phyloP scores from a whole-genome alignment of 2,113 vertebrate species.

The Shinisaurus crocodilurus region DNA sequence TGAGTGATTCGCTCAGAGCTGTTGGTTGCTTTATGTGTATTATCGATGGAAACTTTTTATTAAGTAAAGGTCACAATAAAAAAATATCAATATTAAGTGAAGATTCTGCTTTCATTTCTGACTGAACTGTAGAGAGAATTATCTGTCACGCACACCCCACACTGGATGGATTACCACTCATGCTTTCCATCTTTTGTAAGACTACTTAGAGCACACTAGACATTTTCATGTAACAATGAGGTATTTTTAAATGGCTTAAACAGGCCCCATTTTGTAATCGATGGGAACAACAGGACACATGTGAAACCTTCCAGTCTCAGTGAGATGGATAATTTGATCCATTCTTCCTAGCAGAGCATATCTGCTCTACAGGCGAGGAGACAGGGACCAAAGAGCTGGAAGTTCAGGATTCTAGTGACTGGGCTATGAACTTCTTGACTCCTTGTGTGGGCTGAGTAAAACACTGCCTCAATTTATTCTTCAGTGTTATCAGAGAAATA shows the following conservation, averaged over 20 bases:
- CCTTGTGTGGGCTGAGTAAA: neutral
- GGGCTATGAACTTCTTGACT: neutral
- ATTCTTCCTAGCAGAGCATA: no score
- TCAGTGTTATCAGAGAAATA: neutral
- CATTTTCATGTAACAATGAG: neutral
- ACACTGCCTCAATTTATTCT: neutral
- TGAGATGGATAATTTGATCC: neutral
- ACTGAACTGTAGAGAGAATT: slow-evolving; percentile 11
- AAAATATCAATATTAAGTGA: neutral
- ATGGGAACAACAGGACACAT: neutral
- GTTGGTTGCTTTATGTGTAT: rapidly evolving
- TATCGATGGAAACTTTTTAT: rapidly evolving
- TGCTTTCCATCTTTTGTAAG: neutral
- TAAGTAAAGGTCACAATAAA: rapidly evolving
- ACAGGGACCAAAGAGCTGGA: no score
- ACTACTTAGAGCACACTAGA: neutral
- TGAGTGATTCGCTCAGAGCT: neutral
- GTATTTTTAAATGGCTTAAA: neutral
- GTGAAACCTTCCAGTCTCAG: neutral
- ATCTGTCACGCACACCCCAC: neutral
- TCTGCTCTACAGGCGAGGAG: no score
- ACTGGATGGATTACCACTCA: neutral
- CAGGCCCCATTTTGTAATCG: neutral
- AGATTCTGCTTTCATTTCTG: neutral
- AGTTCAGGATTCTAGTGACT: neutral